These are phyloP conservation scores for Oxyura jamaicensis DNA, from an alignment of 2,113 vertebrate species.

Conservation along the genomic window DNA sequence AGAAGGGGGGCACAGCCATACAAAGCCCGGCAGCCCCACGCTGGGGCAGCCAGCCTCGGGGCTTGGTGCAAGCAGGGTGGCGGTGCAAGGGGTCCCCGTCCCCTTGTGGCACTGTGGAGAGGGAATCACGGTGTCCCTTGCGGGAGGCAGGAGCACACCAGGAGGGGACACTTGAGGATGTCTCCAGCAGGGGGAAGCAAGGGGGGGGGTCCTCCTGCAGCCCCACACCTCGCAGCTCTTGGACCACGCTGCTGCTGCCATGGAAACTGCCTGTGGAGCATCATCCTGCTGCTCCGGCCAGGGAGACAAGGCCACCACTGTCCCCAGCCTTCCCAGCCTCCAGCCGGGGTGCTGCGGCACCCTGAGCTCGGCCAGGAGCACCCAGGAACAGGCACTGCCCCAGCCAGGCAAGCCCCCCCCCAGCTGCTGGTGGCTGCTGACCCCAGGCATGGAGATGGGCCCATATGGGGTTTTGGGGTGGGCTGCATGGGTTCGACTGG, in stretches of 20 bases:
- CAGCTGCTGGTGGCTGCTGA: no score
- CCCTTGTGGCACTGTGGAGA: background rate
- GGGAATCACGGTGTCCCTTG: accelerated
- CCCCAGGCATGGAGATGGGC: background rate
- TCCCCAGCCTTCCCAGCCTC: background rate
- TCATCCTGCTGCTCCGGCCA: background rate
- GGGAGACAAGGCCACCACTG: accelerated
- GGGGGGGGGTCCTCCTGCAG: background rate
- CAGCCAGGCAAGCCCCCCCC: background rate
- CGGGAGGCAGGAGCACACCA: background rate
- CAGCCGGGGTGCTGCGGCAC: background rate
- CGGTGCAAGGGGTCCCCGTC: accelerated
- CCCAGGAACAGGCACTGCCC: background rate
- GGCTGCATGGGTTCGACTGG: background rate
- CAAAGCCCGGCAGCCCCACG: background rate
- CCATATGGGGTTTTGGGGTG: no score
- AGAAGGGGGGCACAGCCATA: background rate
- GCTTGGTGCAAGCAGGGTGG: background rate
- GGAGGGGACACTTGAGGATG: background rate
- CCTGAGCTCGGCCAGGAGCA: background rate
- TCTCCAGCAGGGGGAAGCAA: background rate
- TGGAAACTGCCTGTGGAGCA: conserved; percentile 45
- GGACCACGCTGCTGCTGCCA: background rate
- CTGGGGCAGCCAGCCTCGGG: background rate
- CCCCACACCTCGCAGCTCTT: background rate